Conservation (phyloP, 2,113 vertebrate species). For the Oplegnathus fasciatus region DNA sequence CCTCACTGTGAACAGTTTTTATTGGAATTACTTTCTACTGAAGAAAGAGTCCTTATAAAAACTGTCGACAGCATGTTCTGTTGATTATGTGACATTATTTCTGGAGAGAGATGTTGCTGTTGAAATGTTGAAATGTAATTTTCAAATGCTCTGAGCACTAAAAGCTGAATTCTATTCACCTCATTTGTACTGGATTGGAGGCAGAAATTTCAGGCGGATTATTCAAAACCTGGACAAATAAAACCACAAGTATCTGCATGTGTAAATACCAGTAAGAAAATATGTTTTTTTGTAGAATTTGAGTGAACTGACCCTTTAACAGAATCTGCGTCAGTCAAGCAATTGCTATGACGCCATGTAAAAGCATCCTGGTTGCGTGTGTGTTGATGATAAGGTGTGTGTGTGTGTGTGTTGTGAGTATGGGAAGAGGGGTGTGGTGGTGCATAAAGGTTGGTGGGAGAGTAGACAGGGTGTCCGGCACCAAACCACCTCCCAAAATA, state of each 20-base stretch:
- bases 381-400: conserved; percentile 38
- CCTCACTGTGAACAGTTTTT: not conserved
- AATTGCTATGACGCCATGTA: conserved; percentile 33
- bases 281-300: not conserved
- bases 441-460: conserved; percentile 70
- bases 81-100: not conserved
- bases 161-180: not conserved
- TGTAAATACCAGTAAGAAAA: not conserved
- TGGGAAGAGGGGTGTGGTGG: conserved; percentile 56
- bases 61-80: not conserved
- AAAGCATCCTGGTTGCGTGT: conserved; percentile 30
- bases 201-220: not conserved
- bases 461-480: conserved; percentile 85
- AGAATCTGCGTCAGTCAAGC: conserved; percentile 31
- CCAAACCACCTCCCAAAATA: conserved; percentile 85
- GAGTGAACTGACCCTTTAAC: conserved; percentile 30
- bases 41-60: not conserved
- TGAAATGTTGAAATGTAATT: not conserved
- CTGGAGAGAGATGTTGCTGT: not conserved
- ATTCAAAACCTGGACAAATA: not conserved
- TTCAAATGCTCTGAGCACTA: not conserved
- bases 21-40: not conserved
- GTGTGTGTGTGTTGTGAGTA: conserved; percentile 43
- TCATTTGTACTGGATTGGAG: not conserved
- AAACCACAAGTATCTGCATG: not conserved